These are phyloP conservation scores for Passer domesticus DNA, from an alignment of 2,113 vertebrate genomes.

Conservation along the genomic window DNA sequence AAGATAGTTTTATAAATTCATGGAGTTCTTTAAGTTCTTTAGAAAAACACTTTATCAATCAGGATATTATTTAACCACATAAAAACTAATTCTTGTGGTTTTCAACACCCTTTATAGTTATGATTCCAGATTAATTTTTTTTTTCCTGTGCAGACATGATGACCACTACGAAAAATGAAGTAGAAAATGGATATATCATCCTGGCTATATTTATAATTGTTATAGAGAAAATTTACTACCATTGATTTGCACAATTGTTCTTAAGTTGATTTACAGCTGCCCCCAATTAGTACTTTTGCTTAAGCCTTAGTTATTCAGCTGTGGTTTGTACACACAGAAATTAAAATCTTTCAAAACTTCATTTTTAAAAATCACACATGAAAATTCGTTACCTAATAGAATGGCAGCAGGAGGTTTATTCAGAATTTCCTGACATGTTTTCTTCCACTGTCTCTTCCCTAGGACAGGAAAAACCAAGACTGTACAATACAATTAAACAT, in stretches of 20 bases:
- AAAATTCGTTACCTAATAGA: not conserved
- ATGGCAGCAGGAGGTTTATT: not conserved
- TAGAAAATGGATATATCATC: not conserved
- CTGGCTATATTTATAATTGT: not conserved
- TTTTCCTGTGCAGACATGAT: not conserved
- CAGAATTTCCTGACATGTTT: not conserved
- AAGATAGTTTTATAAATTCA: not conserved
- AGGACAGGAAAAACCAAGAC: not conserved
- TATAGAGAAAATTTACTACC: not conserved
- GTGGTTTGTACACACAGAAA: not conserved
- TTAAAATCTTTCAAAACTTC: not conserved
- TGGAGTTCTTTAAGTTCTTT: not conserved
- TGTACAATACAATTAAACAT: not conserved
- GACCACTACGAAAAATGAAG: not conserved
- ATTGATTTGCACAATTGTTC: not conserved
- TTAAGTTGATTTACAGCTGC: not conserved
- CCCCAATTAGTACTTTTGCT: not conserved
- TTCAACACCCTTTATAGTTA: not conserved
- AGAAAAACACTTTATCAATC: not conserved
- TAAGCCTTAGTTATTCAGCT: not conserved
- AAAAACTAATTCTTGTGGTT: not conserved
- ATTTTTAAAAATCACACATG: not conserved
- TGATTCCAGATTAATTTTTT: not conserved
- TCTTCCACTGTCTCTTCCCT: not conserved
- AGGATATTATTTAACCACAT: not conserved